These are phyloP conservation scores for Teleogryllus occipitalis DNA, from an alignment of 1,140 invertebrate genomes.

Conservation along the genomic window DNA sequence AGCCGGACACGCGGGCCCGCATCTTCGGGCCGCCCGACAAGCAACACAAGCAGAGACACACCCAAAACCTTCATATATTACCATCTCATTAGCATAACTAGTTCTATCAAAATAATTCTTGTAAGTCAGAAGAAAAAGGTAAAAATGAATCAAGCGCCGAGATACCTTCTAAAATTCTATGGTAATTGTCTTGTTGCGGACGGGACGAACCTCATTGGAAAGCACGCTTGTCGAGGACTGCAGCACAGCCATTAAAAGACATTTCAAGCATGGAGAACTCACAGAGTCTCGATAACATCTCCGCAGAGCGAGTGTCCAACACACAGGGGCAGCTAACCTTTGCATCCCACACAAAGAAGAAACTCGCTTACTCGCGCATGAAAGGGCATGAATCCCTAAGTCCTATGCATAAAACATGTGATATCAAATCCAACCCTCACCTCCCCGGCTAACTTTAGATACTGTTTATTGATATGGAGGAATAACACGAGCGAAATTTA, in stretches of 20 bases:
- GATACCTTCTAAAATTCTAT: not conserved
- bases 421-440: not conserved
- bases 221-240: not conserved
- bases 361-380: not conserved
- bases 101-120: conserved; percentile 6
- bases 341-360: not conserved
- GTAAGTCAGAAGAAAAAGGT: not conserved
- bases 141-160: not conserved
- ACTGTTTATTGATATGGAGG: not conserved
- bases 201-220: not conserved
- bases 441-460: not conserved
- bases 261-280: not conserved
- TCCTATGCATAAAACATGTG: not conserved
- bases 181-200: not conserved
- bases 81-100: not conserved
- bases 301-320: not conserved
- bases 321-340: not conserved
- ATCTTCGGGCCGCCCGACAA: not conserved
- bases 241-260: not conserved
- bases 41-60: not conserved
- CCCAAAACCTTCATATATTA: conserved; percentile 1
- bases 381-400: conserved; percentile 1
- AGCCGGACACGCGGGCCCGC: not conserved
- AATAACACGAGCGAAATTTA: not conserved
- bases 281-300: not conserved